Conservation (phyloP, 2,888 invertebrate genomes). For the Sesia bembeciformis region DNA sequence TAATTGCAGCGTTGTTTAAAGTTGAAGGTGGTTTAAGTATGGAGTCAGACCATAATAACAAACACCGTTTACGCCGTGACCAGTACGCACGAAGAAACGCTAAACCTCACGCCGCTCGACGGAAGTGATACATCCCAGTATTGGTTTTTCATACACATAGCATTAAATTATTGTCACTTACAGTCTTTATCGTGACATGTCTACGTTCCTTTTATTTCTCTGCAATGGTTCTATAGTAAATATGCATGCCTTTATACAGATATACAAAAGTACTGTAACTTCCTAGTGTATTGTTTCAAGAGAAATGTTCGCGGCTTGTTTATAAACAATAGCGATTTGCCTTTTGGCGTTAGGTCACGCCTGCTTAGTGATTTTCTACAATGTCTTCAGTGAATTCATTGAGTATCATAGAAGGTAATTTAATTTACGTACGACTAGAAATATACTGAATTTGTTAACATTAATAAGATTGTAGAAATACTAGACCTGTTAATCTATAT, state of each 20-base stretch:
- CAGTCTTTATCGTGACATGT: conserved; percentile 3
- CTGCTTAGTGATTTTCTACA: conserved; percentile 35
- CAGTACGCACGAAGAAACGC: conserved; percentile 34
- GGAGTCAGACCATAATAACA: background rate
- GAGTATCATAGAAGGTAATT: background rate
- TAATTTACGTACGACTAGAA: no score
- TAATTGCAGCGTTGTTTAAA: background rate
- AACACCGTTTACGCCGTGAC: conserved; percentile 30
- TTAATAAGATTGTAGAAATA: no score
- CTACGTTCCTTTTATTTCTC: conserved; percentile 10
- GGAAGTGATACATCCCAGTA: conserved; percentile 31
- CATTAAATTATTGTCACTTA: conserved; percentile 6
- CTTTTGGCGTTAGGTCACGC: conserved; percentile 52
- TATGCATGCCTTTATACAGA: conserved; percentile 1
- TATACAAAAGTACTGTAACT: conserved; percentile 35
- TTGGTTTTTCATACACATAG: conserved; percentile 23
- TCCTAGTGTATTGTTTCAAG: conserved; percentile 52
- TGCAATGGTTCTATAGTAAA: background rate
- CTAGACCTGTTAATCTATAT: no score
- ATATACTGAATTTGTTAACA: no score
- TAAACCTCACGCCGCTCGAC: conserved; percentile 23
- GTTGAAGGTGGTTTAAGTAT: background rate
- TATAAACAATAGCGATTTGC: conserved; percentile 59
- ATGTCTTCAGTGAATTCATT: conserved; percentile 15
- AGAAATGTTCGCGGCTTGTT: conserved; percentile 46